Percentiles rank a stretch among this genome's conserved stretches.
phyloP scores from a whole-genome alignment of 2,113 vertebrate genomes.

The Gambusia holbrooki region DNA sequence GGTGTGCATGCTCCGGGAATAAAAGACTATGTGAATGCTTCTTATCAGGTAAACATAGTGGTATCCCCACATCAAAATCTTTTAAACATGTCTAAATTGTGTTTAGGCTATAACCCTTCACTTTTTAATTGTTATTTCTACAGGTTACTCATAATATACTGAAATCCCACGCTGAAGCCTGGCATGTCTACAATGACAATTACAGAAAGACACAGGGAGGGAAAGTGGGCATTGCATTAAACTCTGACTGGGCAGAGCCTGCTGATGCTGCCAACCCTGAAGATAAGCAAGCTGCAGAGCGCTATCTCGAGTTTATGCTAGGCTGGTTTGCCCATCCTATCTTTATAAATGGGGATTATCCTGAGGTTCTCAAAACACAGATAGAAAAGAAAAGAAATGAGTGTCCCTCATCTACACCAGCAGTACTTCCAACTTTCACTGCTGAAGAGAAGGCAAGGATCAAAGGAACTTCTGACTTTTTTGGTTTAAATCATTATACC shows the following conservation, averaged over 20 bases:
- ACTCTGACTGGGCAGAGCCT: conserved; percentile 93
- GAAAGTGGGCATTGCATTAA: conserved; percentile 89
- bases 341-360: conserved; percentile 93
- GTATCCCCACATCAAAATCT: accelerated
- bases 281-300: conserved; percentile 85
- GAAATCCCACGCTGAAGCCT: conserved; percentile 91
- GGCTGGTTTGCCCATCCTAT: conserved; percentile 97
- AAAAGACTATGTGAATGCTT: conserved; percentile 84
- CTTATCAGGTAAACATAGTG: conserved; percentile 84
- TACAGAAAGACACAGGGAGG: conserved; percentile 85
- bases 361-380: conserved; percentile 81
- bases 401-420: conserved; percentile 76
- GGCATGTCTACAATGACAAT: conserved; percentile 87
- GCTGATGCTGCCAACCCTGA: conserved; percentile 65
- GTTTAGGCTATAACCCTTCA: background rate
- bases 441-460: conserved; percentile 83
- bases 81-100: accelerated
- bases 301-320: conserved; percentile 92
- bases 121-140: conserved; percentile 20
- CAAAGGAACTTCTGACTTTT: conserved; percentile 90
- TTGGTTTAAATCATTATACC: conserved; percentile 93
- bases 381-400: conserved; percentile 77
- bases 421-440: conserved; percentile 85
- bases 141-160: conserved; percentile 92
- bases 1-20: conserved; percentile 89